A percentile compares a stretch with the other conserved stretches of the same genome.
Evolutionary conservation across 2,888 invertebrate genomes (phyloP).

Genomic region (Steinernema carpocapsae): DNA sequence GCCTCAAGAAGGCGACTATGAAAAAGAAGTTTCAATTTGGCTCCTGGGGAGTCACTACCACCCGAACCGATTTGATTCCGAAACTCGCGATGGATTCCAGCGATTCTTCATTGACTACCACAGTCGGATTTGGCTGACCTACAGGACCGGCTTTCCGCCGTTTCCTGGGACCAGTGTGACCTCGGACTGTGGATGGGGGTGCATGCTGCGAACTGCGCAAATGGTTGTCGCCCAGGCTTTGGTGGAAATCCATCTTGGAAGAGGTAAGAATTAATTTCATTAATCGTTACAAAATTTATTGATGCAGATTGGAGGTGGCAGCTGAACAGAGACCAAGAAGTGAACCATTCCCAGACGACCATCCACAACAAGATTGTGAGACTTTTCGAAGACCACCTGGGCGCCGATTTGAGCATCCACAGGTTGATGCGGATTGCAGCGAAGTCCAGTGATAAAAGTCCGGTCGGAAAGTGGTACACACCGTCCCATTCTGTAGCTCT

Average conservation of each 20-base stretch:
- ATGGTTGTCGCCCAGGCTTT: slow-evolving; percentile 89
- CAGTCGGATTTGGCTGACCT: slow-evolving; percentile 75
- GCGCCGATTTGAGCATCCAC: slow-evolving; percentile 55
- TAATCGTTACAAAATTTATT: neutral
- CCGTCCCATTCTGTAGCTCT: slow-evolving; percentile 54
- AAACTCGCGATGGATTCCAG: slow-evolving; percentile 30
- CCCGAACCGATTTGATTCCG: slow-evolving; percentile 20
- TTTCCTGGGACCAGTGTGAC: slow-evolving; percentile 72
- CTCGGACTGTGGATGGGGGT: slow-evolving; percentile 93
- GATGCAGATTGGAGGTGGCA: slow-evolving; percentile 38
- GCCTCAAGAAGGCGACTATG: slow-evolving; percentile 22
- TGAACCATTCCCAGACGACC: neutral
- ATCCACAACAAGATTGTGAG: slow-evolving; percentile 48
- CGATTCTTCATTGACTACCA: slow-evolving; percentile 54
- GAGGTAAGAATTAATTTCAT: slow-evolving; percentile 73
- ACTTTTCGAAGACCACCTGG: slow-evolving; percentile 54
- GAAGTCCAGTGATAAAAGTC: slow-evolving; percentile 42
- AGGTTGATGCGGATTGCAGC: slow-evolving; percentile 47
- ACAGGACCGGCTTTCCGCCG: slow-evolving; percentile 73
- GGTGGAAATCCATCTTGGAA: slow-evolving; percentile 81
- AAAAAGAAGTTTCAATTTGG: slow-evolving; percentile 27
- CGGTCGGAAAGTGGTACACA: slow-evolving; percentile 60
- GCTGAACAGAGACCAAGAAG: neutral
- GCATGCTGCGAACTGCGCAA: slow-evolving; percentile 85
- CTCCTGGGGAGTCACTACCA: slow-evolving; percentile 21